Evolutionary conservation across 2,113 vertebrate genomes (phyloP), one percentile per base, ranked within the genome.

Genomic region (Notarius quadriscutis): DNA sequence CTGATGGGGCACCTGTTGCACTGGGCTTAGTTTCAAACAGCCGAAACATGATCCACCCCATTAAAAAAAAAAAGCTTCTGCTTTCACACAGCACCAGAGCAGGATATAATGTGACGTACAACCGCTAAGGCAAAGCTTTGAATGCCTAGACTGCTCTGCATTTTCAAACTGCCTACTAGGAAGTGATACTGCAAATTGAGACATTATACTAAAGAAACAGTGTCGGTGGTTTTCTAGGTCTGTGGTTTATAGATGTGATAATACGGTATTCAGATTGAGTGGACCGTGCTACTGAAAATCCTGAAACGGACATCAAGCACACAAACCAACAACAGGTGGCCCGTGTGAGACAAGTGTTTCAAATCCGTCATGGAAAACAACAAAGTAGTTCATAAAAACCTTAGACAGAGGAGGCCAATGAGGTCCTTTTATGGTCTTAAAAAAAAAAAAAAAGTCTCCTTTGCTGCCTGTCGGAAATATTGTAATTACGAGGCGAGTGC

Each of bases 1-100:
- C 94, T 92, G 94, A 95, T 95, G 93, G 87, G 92, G 92, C 95
- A 96, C 95, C 94, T 96, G 94, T 93, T 94, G 84, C 90, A 93
- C 90, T 91, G 91, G 92, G 93, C 92, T 93, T 88, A 27, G 93
- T 94, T 94, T 94, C 93, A 91, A 91, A 86, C 34, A 57, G 81
- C 58, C 81, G 94, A 93, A 95, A 96, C 86, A 79, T 15, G 90
- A 95, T 91, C 94, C 89, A 86, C 34, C 7, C 82, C 57, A 65
- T 82, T 82, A 87, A 92, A 91, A 83, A 65, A 80, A 57, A 50
- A 82, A 65, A 58, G 9, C 88, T 85, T 48, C 81, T 63, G 63
- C 91, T 93, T 91, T 93, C 62, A 84, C 79, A 34, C 62, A 48
- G 60, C 58, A 14, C 20, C 67, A 51, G 50, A 87, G 74, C 80